Evolutionary conservation across 2,888 invertebrate species (phyloP).

Genomic region (Hanleya hanleyi): DNA sequence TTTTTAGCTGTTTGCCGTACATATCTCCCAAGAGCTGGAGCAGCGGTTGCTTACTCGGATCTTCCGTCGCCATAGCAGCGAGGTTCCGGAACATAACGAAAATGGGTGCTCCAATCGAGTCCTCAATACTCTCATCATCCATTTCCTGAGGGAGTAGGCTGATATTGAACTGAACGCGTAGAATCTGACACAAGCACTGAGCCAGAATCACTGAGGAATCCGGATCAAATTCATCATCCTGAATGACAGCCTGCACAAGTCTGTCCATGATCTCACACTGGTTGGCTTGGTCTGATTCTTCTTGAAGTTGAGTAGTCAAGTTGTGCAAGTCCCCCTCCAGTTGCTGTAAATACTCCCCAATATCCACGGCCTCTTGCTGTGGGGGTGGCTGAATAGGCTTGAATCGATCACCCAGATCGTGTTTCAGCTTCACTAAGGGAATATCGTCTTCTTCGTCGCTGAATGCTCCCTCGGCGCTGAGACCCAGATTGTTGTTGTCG

Average conservation of each 20-base stretch:
- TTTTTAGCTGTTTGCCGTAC: conserved; percentile 80
- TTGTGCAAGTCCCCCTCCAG: conserved; percentile 78
- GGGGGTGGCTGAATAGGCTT: conserved; percentile 68
- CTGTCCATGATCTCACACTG: conserved; percentile 81
- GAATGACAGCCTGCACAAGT: conserved; percentile 78
- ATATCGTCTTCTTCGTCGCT: conserved; percentile 85
- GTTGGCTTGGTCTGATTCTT: conserved; percentile 76
- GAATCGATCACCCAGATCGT: conserved; percentile 72
- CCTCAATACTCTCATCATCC: conserved; percentile 79
- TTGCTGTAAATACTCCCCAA: conserved; percentile 72
- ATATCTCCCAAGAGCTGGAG: conserved; percentile 88
- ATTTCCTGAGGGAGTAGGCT: conserved; percentile 75
- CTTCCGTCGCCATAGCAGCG: conserved; percentile 82
- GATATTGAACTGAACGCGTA: conserved; percentile 75
- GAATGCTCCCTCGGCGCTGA: conserved; percentile 82
- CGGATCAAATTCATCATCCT: conserved; percentile 76
- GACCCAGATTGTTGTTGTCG: conserved; percentile 73
- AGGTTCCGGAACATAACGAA: conserved; percentile 90
- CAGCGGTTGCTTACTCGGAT: conserved; percentile 84
- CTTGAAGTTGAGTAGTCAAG: conserved; percentile 77
- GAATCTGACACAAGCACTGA: conserved; percentile 78
- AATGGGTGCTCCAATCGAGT: conserved; percentile 87
- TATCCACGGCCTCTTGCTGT: conserved; percentile 64
- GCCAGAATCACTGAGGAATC: conserved; percentile 78
- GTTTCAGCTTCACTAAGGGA: conserved; percentile 76